Evolutionary conservation across 2,888 invertebrate genomes (phyloP), one percentile per base, ranked within the genome.

Genomic region (Dicycla oo): DNA sequence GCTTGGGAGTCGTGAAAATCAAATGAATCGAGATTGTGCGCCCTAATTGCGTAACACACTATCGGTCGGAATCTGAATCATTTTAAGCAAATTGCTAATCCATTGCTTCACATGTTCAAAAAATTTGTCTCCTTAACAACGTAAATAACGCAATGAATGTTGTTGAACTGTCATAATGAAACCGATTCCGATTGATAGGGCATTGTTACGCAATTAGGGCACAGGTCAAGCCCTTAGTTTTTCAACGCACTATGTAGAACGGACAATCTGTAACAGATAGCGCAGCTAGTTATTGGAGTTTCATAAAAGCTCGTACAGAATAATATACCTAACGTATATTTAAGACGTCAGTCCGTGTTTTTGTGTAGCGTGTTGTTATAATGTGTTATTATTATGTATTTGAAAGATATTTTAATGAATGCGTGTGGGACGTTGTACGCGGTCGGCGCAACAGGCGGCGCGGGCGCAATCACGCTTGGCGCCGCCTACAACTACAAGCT

Each of bases 401-500:
- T 69, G 53, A 47, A 72, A 84, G 71, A 73, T 83, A 82, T 80
- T 82, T 76, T 80, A 78, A 80, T 78, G 72, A 78, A 71, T 79
- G 74, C 74, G 82, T 82, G 85, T 85, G 73, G 85, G 85, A 66
- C 69, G 83, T 64, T 61, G 69, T 53, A 64, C 68, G 72, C 64
- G 63, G 61, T 58, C 69, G 57, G 71, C 80, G 81, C 81, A 81
- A 40, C 78, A 60, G 56, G 73, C 65, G 66, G 73, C 73, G 61
- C 80, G 60, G 65, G 65, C 65, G 84, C 77, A 80, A 82, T 84
- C 82, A 80, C 69, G 85, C 72, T 80, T 73, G 66, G 83, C 85
- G 83, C 85, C 85, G 85, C 85, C 86, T 83, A 86, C 85, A 74
- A 76, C 73, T 64, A 63, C 82, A 64, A 68, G 75, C 81, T 85